Base-by-base conservation (phyloP, 2,888 invertebrate species). In the Cybosia mesomella region DNA sequence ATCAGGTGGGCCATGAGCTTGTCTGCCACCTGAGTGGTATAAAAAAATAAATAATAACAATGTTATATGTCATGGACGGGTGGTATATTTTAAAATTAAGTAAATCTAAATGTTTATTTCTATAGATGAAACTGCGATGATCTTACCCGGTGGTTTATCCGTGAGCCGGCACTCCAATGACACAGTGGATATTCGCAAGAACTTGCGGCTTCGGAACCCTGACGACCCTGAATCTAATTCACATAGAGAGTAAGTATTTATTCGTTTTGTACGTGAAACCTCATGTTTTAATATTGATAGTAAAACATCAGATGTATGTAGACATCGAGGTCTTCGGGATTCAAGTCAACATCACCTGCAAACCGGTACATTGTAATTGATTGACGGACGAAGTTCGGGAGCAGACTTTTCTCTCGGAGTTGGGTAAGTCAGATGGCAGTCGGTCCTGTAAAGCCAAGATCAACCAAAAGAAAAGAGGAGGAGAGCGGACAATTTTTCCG, bases 171-270 rank as follows among this genome's bases (percentile, higher is more conserved):
- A 97, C 83, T 96, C 96, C 66, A 98, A 98, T 89, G 97, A 97
- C 70, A 97, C 97, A 66, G 97, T 96, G 83, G 98, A 98, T 87
- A 97, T 98, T 81, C 95, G 98, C 77, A 96, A 97, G 86, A 98
- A 98, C 91, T 95, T 98, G 75, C 96, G 97, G 60, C 91, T 97
- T 73, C 96, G 97, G 76, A 97, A 97, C 89, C 97, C 96, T 22
- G 96, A 97, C 76, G 97, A 97, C 79, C 97, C 97, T 15, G 97
- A 97, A 80, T 96, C 96, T 67, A 96, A 97, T 82, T 95, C 96
- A 36, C 96, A 96, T 82, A 96, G 96, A 93, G 96, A 97, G 97
- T 97, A 89, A 96, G 97, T 96, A 28, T 58, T 62, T 22, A 21
- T 36, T 32, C 39, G 21, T 54, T 13, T 15, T 22, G 2, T 13